Evolutionary conservation across 35 echinoderm and acorn worm genomes (phyloP), one percentile per base, ranked within the genome.

Genomic region (Holothuria glaberrima): DNA sequence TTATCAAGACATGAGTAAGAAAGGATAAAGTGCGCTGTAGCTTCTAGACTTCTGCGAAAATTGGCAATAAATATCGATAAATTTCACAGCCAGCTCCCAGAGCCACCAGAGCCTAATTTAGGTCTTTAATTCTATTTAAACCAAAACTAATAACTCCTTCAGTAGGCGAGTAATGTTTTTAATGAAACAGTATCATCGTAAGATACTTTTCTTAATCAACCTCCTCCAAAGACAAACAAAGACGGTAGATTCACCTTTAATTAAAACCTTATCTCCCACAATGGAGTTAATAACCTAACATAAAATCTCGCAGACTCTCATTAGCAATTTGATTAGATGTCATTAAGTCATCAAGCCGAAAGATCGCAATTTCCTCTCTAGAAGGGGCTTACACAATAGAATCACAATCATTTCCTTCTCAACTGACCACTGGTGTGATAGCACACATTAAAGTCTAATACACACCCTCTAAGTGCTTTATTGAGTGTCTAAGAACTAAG

Each of bases 291-390:
- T 75, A 45, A 75, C 34, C 71, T 38, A 32, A 38, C 31, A 75
- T 75, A 75, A 75, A 33, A 12, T 32, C 71, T 44, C 33, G 20
- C 12, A 75, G 44, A 41, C 30, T 38, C 71, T 75, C 71, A 75
- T 75, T 75, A 75, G 71, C 71, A 38, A 75, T 75, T 38, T 75
- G 71, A 75, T 75, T 75, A 75, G 71, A 75, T 75, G 71, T 29
- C 71, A 75, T 75, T 75, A 75, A 75, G 71, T 75, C 71, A 75
- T 75, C 71, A 75, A 38, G 71, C 71, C 31, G 34, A 31, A 32
- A 75, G 71, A 75, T 75, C 31, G 30, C 71, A 75, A 75, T 75
- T 75, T 75, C 71, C 71, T 75, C 34, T 38, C 20, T 14, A 41
- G 28, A 75, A 75, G 71, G 44, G 30, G 21, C 30, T 75, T 18